Conservation (phyloP, 2,113 vertebrate species). For the Sminthopsis crassicaudata region DNA sequence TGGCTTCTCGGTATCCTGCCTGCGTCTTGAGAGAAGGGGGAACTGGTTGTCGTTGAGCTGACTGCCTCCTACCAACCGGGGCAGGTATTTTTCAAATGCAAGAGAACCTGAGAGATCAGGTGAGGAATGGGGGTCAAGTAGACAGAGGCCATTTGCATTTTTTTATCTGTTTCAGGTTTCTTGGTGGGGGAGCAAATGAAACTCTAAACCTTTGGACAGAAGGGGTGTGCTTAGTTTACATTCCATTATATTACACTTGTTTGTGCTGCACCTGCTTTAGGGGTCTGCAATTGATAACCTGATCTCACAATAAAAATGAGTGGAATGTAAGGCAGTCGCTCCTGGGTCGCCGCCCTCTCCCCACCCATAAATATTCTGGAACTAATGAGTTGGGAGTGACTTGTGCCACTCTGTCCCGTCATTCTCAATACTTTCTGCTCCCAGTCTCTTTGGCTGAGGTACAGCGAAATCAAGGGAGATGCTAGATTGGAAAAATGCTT, state of each 20-base stretch:
- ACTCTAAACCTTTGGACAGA: not conserved
- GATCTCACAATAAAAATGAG: slow-evolving; percentile 54
- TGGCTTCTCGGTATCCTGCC: not conserved
- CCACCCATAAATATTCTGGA: not conserved
- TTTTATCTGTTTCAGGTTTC: slow-evolving; percentile 22
- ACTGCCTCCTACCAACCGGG: not conserved
- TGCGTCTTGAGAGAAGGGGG: not conserved
- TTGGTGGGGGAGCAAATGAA: slow-evolving; percentile 13
- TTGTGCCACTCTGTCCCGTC: not conserved
- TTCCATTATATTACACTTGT: slow-evolving; percentile 24
- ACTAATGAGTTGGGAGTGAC: not conserved
- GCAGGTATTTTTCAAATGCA: slow-evolving; percentile 39
- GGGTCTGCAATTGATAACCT: slow-evolving; percentile 26
- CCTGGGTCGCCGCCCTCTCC: not conserved
- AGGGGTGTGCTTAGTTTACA: not conserved
- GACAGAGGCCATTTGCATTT: not conserved
- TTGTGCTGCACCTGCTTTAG: slow-evolving; percentile 34
- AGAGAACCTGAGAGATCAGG: slow-evolving; percentile 42
- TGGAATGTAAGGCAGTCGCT: not conserved
- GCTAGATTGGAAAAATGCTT: not conserved
- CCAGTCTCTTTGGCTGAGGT: not conserved
- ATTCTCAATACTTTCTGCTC: not conserved
- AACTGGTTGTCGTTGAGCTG: not conserved
- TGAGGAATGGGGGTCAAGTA: slow-evolving; percentile 44
- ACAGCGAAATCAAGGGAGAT: not conserved